Evolutionary conservation across 1,140 invertebrate species (phyloP), one percentile per base, ranked within the genome.

Genomic region (Trachelipus rathkii): DNA sequence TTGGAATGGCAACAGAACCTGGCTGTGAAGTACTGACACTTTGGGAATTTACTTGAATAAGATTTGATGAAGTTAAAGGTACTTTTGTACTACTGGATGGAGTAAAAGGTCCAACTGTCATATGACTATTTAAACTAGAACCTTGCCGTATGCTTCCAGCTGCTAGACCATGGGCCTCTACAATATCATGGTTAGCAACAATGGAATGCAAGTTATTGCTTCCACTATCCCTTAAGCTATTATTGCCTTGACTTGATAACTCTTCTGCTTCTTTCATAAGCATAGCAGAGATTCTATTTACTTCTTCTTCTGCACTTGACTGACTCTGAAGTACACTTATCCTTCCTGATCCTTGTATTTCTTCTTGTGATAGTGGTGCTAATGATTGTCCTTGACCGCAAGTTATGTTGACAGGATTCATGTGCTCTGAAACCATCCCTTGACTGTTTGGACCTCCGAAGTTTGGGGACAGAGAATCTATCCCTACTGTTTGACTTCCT

Each of bases 261-360:
- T 75, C 80, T 66, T 81, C 80, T 21, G 73, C 80, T 53, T 81
- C 80, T 70, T 77, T 77, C 66, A 78, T 77, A n/a, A 81, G 77
- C 80, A 81, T 81, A 23, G 80, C 80, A 33, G 80, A 81, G 68
- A 81, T 81, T 50, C 76, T 81, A 45, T 81, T 81, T 33, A 81
- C 80, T 69, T 81, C 80, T 60, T 81, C 80, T 70, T 81, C 80
- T 15, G 76, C 80, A 73, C 75, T 81, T 43, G 78, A 77, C 19
- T 46, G 60, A 73, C 45, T 78, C 8, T 13, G 19, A 60, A 60
- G 11, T 15, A 13, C 19, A 19, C 11, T 19, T 60, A 19, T 13
- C 50, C 50, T 60, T 19, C 50, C 50, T 60, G 50, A 4, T 60
- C 50, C 50, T 60, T 19, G 50, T 33, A 33, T 33, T 4, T 15